These are phyloP conservation scores for Pterostichus madidus DNA, from an alignment of 2,888 invertebrate species.

Conservation along the genomic window DNA sequence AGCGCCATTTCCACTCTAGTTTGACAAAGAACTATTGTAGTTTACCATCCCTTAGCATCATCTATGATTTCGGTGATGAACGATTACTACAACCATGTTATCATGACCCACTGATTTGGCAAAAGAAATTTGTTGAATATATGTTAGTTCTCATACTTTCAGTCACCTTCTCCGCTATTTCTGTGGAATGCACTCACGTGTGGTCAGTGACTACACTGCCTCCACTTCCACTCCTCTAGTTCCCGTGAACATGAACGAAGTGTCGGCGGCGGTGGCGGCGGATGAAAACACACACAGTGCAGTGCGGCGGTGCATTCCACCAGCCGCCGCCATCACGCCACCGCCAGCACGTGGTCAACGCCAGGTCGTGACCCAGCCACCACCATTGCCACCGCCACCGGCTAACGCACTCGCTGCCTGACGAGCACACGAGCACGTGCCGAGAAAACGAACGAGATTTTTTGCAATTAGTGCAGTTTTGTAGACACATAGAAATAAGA, in stretches of 20 bases:
- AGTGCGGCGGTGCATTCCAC: neutral
- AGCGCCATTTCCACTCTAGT: no score
- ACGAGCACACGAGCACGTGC: constrained; percentile 16
- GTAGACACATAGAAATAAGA: no score
- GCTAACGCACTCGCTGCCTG: constrained; percentile 17
- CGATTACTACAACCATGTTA: no score
- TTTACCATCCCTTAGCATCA: no score
- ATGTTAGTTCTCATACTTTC: no score
- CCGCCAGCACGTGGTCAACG: constrained; percentile 59
- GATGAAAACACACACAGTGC: neutral
- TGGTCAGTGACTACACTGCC: constrained; percentile 6
- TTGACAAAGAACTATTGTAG: no score
- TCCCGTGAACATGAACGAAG: neutral
- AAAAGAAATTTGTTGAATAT: no score
- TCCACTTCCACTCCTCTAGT: no score
- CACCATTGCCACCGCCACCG: constrained; percentile 18
- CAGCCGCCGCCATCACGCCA: neutral
- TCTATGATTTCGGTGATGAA: no score
- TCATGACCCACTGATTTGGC: no score
- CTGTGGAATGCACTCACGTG: constrained; percentile 50
- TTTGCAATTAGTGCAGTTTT: no score
- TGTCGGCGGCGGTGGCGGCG: neutral
- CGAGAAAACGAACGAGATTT: constrained; percentile 18
- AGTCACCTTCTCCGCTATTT: neutral
- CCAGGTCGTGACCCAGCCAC: constrained; percentile 57